Percentiles rank a stretch among this genome's conserved stretches.
phyloP scores from a whole-genome alignment of 53 echinoderm and acorn worm genomes.

The Arbacia lixula region DNA sequence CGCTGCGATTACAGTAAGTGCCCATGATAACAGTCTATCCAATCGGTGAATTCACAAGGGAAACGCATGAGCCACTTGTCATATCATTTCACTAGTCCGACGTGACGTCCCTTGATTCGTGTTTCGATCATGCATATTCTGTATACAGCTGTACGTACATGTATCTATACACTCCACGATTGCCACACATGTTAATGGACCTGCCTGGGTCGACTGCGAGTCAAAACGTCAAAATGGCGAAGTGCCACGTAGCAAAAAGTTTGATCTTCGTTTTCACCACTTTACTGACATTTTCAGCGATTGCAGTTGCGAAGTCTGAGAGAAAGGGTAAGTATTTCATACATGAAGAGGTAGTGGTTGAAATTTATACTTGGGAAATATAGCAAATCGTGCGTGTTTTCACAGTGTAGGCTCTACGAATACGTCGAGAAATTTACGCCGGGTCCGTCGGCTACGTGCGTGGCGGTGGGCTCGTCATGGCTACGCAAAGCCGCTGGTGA shows the following conservation, averaged over 20 bases:
- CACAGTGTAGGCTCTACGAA: neutral
- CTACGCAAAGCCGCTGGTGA: too few species aligned
- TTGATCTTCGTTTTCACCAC: conserved; percentile 17
- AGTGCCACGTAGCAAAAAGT: conserved; percentile 42
- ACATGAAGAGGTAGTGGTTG: neutral
- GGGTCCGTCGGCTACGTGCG: neutral
- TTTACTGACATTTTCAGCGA: neutral
- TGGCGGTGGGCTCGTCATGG: conserved; percentile 5
- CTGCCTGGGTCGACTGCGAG: too few species aligned
- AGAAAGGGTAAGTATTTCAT: conserved; percentile 6
- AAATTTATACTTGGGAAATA: neutral
- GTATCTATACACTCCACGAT: too few species aligned
- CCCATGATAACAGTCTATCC: too few species aligned
- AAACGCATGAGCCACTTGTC: too few species aligned
- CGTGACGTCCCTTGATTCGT: too few species aligned
- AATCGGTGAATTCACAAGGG: too few species aligned
- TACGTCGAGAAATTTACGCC: neutral
- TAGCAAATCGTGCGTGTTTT: neutral
- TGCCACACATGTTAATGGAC: too few species aligned
- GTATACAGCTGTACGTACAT: too few species aligned
- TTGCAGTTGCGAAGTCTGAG: neutral
- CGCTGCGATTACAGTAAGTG: too few species aligned
- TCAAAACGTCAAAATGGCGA: conserved; percentile 13
- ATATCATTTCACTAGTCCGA: too few species aligned
- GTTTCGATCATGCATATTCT: too few species aligned